Conservation (phyloP, 2,797 vertebrate genomes). For the Tympanoctomys barrerae region DNA sequence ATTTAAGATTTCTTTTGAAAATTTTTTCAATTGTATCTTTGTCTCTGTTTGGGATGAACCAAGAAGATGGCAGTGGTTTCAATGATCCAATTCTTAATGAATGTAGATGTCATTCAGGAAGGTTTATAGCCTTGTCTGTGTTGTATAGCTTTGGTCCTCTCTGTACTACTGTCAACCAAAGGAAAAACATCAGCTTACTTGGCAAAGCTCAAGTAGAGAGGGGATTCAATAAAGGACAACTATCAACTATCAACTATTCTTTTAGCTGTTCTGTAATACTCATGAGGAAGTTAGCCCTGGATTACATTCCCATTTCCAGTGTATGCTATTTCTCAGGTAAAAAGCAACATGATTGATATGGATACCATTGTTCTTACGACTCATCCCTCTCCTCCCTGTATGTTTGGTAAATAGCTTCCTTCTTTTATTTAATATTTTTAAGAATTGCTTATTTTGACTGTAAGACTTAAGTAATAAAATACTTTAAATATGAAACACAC, state of each 20-base stretch:
- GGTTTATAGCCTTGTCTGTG: background rate
- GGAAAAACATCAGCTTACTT: background rate
- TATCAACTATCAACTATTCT: background rate
- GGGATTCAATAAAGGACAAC: background rate
- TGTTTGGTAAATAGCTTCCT: background rate
- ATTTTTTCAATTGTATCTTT: background rate
- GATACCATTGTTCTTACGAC: background rate
- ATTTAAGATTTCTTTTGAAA: background rate
- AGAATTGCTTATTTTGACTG: background rate
- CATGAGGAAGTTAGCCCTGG: background rate
- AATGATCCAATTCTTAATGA: background rate
- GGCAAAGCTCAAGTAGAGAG: background rate
- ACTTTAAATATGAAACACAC: background rate
- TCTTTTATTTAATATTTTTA: constrained; percentile 11
- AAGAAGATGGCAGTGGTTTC: too few relatives aligned
- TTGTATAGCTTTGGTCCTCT: background rate
- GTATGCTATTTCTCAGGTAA: background rate
- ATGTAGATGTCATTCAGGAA: background rate
- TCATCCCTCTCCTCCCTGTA: background rate
- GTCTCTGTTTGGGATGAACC: background rate
- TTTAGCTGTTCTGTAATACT: background rate
- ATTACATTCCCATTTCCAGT: background rate
- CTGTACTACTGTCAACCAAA: background rate
- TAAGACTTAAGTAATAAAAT: background rate
- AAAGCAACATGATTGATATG: background rate